These are phyloP conservation scores for Rhabditoides inermis DNA, from an alignment of 2,888 invertebrate species.

Conservation along the genomic window DNA sequence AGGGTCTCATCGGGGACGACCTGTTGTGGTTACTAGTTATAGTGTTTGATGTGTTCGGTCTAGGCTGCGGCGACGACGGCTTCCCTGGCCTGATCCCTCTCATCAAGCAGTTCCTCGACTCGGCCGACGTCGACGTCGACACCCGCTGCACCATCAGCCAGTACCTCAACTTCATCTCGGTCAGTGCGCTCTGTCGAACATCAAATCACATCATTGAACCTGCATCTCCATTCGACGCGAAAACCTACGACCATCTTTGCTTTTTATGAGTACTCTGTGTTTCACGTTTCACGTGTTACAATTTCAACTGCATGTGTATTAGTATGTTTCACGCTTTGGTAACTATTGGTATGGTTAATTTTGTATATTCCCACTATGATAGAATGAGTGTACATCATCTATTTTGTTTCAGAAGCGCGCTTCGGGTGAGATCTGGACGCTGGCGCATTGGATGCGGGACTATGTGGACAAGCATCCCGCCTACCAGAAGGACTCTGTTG, in stretches of 20 bases:
- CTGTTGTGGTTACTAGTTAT: no score
- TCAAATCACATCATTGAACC: not conserved
- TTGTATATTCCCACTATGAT: no score
- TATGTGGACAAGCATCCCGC: slow-evolving; percentile 75
- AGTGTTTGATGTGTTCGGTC: no score
- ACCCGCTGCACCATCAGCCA: slow-evolving; percentile 90
- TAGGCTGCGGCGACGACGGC: slow-evolving; percentile 69
- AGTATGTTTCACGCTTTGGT: no score
- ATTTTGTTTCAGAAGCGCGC: slow-evolving; percentile 60
- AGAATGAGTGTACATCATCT: no score
- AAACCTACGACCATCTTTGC: no score
- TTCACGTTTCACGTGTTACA: no score
- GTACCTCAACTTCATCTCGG: slow-evolving; percentile 66
- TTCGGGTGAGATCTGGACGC: slow-evolving; percentile 79
- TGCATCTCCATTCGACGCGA: not conserved
- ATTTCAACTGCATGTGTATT: no score
- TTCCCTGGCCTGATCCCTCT: slow-evolving; percentile 91
- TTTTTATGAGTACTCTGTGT: no score
- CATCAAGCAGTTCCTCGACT: slow-evolving; percentile 83
- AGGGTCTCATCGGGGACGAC: no score
- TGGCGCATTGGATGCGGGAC: slow-evolving; percentile 85
- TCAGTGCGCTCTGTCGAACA: not conserved
- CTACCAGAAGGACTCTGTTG: slow-evolving; percentile 71
- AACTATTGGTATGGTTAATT: no score
- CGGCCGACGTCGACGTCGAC: slow-evolving; percentile 94